Percentiles rank a stretch among this genome's conserved stretches.
These are phyloP conservation scores for Perizoma affinitatum DNA, from an alignment of 2,888 invertebrate species.

Conservation along the genomic window DNA sequence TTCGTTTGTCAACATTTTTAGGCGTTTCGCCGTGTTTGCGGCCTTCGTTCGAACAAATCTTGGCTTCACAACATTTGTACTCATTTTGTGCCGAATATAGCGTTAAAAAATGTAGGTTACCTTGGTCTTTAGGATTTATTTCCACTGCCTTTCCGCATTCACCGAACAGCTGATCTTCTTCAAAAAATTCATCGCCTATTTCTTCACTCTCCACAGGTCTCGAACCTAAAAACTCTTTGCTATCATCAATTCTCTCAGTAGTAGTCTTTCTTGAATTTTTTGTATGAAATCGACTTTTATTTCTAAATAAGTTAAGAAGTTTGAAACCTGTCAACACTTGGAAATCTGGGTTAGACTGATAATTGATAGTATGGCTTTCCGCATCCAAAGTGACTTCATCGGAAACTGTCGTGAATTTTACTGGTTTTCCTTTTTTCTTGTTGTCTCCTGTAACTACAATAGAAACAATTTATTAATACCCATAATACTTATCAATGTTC, in stretches of 20 bases:
- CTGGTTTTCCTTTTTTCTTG: conserved; percentile 44
- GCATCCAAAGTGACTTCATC: conserved; percentile 48
- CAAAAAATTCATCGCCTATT: conserved; percentile 43
- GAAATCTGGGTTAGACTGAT: conserved; percentile 71
- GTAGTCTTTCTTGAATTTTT: conserved; percentile 52
- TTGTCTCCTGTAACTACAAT: conserved; percentile 25
- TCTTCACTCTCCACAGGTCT: conserved; percentile 40
- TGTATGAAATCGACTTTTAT: conserved; percentile 51
- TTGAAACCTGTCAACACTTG: conserved; percentile 73
- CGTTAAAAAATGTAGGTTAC: conserved; percentile 13
- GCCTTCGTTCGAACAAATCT: no score
- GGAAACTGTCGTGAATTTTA: conserved; percentile 49
- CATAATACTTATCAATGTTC: no score
- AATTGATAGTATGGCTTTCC: conserved; percentile 64
- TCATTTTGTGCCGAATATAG: no score
- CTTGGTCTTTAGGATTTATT: conserved; percentile 24
- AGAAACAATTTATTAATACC: no score
- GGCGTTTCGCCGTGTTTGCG: no score
- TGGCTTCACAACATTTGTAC: no score
- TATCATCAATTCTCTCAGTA: conserved; percentile 48
- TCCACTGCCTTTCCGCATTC: conserved; percentile 59
- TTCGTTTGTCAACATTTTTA: no score
- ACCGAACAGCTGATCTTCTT: conserved; percentile 52
- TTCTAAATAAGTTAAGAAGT: conserved; percentile 63
- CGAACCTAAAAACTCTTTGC: conserved; percentile 42